Conservation (phyloP, 2,113 vertebrate species). For the Dicrurus megarhynchus region DNA sequence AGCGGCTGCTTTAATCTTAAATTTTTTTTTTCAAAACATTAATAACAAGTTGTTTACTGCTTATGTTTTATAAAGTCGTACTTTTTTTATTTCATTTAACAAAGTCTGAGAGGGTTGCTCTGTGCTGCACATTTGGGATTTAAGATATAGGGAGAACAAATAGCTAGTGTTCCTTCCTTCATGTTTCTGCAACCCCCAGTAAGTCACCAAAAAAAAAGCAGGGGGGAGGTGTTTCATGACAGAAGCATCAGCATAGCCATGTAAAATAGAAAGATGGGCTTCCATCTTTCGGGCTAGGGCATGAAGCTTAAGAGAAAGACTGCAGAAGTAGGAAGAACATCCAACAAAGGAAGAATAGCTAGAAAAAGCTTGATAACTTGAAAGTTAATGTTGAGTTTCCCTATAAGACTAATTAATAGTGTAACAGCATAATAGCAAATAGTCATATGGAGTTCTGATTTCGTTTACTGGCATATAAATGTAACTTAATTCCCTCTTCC, state of each 20-base stretch:
- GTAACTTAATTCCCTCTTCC: not conserved
- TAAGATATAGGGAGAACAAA: not conserved
- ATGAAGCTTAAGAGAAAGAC: not conserved
- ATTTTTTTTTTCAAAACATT: not conserved
- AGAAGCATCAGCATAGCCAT: not conserved
- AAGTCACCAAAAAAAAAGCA: not conserved
- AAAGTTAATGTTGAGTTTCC: not conserved
- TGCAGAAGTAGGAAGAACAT: not conserved
- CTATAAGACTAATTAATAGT: not conserved
- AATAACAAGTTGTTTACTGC: not conserved
- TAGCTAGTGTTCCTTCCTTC: not conserved
- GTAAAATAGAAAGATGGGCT: not conserved
- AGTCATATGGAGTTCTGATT: not conserved
- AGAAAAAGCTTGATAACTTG: not conserved
- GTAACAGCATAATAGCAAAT: not conserved
- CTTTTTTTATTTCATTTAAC: not conserved
- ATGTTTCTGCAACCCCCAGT: not conserved
- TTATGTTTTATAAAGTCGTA: not conserved
- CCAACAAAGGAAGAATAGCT: not conserved
- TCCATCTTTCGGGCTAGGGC: not conserved
- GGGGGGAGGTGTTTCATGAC: not conserved
- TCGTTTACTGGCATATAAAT: not conserved
- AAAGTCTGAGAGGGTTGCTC: not conserved
- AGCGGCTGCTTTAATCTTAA: constrained; percentile 41
- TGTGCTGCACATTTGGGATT: not conserved